These are phyloP conservation scores for Cephalopholis sonnerati DNA, from an alignment of 2,113 vertebrate genomes.

Conservation along the genomic window DNA sequence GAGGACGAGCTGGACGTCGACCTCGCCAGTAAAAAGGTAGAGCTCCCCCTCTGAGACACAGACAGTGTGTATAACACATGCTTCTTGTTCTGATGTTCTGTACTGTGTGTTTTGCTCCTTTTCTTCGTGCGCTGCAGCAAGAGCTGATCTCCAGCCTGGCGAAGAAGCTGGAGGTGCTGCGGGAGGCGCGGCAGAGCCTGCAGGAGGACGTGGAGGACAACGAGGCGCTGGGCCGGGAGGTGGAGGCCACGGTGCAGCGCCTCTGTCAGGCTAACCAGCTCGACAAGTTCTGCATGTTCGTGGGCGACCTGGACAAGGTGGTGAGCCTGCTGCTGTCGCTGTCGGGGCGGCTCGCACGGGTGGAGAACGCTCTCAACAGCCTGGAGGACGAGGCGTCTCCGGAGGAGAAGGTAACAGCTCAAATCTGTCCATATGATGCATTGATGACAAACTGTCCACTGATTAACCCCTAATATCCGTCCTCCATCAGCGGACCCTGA, in stretches of 20 bases:
- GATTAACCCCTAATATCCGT: neutral
- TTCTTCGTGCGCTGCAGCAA: constrained; percentile 82
- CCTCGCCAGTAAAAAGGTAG: constrained; percentile 93
- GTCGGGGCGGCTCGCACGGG: constrained; percentile 92
- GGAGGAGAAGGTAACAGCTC: constrained; percentile 87
- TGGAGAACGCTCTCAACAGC: constrained; percentile 95
- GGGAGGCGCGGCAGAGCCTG: constrained; percentile 90
- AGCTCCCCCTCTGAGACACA: neutral
- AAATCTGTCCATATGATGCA: neutral
- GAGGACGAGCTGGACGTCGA: constrained; percentile 91
- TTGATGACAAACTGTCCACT: neutral
- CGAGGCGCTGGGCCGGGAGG: constrained; percentile 89
- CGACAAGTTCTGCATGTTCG: constrained; percentile 96
- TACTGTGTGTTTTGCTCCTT: neutral
- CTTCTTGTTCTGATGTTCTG: neutral
- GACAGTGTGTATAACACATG: neutral
- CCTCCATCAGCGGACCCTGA: constrained; percentile 85
- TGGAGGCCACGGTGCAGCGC: constrained; percentile 88
- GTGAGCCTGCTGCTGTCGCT: constrained; percentile 95
- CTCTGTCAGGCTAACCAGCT: constrained; percentile 93
- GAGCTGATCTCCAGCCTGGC: constrained; percentile 94
- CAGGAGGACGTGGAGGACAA: constrained; percentile 94
- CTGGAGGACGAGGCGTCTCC: constrained; percentile 87
- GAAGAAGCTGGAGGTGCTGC: constrained; percentile 91
- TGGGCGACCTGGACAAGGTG: constrained; percentile 96